These are phyloP conservation scores for Rynchops niger DNA, from an alignment of 2,113 vertebrate genomes.

Conservation along the genomic window DNA sequence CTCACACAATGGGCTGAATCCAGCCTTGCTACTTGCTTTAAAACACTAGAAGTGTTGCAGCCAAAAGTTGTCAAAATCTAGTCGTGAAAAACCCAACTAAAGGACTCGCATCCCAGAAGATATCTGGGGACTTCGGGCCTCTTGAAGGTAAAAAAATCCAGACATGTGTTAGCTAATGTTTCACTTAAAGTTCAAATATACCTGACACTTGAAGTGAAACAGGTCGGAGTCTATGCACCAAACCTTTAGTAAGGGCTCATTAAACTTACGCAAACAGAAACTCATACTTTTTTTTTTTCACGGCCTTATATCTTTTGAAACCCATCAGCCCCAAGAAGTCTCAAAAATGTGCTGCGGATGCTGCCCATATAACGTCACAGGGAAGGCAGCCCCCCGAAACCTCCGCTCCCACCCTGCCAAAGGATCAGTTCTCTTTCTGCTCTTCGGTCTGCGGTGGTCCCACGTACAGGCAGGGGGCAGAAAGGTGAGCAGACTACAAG, in stretches of 20 bases:
- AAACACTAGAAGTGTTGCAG: not conserved
- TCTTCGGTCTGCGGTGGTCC: not conserved
- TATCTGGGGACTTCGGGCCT: not conserved
- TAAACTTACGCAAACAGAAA: not conserved
- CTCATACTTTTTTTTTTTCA: not conserved
- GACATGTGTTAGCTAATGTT: slow-evolving; percentile 27
- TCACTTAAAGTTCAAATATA: slow-evolving; percentile 33
- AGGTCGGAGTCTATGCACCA: not conserved
- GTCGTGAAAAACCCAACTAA: not conserved
- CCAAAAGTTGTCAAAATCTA: not conserved
- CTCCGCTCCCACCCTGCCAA: not conserved
- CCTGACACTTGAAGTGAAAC: slow-evolving; percentile 24
- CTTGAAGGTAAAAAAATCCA: not conserved
- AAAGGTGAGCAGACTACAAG: not conserved
- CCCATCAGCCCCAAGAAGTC: not conserved
- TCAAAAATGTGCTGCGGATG: rapidly evolving
- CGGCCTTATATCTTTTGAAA: not conserved
- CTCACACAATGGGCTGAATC: not conserved
- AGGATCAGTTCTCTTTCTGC: not conserved
- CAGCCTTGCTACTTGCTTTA: not conserved
- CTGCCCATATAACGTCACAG: rapidly evolving
- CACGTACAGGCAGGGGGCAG: not conserved
- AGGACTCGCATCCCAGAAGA: not conserved
- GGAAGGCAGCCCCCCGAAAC: not conserved
- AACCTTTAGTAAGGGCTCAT: not conserved